Evolutionary conservation across 2,888 invertebrate genomes (phyloP), one percentile per base, ranked within the genome.

Genomic region (Koerneria pararmatus): DNA sequence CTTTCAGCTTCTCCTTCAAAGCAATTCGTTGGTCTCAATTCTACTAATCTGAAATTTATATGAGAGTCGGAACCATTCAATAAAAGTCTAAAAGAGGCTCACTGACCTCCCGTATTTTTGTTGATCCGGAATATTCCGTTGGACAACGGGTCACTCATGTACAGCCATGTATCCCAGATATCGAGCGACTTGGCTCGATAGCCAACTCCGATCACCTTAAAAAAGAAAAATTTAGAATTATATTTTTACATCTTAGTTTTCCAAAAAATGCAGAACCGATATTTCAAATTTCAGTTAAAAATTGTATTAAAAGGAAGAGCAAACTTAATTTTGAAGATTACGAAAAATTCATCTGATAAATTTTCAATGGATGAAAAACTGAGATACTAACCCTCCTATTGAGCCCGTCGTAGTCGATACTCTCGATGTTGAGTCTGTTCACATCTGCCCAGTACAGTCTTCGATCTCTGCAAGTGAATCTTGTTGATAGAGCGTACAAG

Each of bases 381-480:
- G 41, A 11, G 8, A 51, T 51, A 51, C 32, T 32, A n/a, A 74
- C 72, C 27, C 74, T 67, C 59, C 97, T 87, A 69, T 91, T 90
- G 48, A 88, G 88, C 1, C 97, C 97, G 82, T 93, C 90, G 56
- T 95, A 86, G 83, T 91, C 90, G 0, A 93, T 90, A 37, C 95
- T 87, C 85, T 98, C 97, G 71, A 98, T 95, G 84, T 93, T 93
- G 83, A 95, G 93, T 48, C 78, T 71, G 69, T 83, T 82, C 0
- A 95, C 94, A 84, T 98, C 97, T 0, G 95, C 95, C 97, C 97
- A 98, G 83, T 95, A 98, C 51, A 87, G 84, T 66, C 80, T 76
- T 35, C 89, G 88, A 57, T 95, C 95, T 8, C 93, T 92, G 64
- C 22, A 68, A 49, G 24, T 4, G 29, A 8, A 27, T 27, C 11